Percentiles rank a stretch among this genome's conserved stretches.
phyloP scores from a whole-genome alignment of 2,888 invertebrate species.

The Mesorhabditis spiculigera region DNA sequence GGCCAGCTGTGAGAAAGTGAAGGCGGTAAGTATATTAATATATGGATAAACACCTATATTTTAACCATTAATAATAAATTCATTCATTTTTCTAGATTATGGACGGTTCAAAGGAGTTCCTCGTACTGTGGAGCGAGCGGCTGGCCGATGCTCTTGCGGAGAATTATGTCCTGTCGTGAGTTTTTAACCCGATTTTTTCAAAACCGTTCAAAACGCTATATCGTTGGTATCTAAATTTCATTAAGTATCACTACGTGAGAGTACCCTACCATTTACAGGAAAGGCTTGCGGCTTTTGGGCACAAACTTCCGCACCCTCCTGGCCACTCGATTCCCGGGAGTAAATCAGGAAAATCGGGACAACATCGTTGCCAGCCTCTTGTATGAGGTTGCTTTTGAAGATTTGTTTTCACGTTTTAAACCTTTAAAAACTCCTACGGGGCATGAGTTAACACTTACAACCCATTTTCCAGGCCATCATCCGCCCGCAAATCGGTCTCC shows the following conservation, averaged over 20 bases:
- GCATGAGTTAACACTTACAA: too few relatives aligned
- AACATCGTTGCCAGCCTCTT: not conserved
- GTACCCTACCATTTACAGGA: not conserved
- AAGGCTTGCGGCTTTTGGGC: not conserved
- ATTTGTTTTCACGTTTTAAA: not conserved
- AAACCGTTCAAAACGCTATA: not conserved
- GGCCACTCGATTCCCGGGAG: not conserved
- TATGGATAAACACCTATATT: too few relatives aligned
- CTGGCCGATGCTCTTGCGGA: conserved; percentile 32
- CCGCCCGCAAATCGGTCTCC: too few relatives aligned
- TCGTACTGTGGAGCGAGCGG: conserved; percentile 38
- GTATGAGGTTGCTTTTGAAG: not conserved
- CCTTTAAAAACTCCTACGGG: too few relatives aligned
- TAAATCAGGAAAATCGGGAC: not conserved
- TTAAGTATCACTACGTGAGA: too few relatives aligned
- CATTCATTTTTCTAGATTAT: conserved; percentile 24
- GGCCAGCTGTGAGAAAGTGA: not conserved
- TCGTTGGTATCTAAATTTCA: too few relatives aligned
- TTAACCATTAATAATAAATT: not conserved
- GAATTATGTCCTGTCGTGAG: conserved; percentile 31
- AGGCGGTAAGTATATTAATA: not conserved
- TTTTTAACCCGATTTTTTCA: not conserved
- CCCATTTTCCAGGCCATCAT: too few relatives aligned
- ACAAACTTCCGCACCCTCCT: not conserved
- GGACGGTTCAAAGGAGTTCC: conserved; percentile 35